Conservation (phyloP, 2,113 vertebrate species). For the Pituophis catenifer region DNA sequence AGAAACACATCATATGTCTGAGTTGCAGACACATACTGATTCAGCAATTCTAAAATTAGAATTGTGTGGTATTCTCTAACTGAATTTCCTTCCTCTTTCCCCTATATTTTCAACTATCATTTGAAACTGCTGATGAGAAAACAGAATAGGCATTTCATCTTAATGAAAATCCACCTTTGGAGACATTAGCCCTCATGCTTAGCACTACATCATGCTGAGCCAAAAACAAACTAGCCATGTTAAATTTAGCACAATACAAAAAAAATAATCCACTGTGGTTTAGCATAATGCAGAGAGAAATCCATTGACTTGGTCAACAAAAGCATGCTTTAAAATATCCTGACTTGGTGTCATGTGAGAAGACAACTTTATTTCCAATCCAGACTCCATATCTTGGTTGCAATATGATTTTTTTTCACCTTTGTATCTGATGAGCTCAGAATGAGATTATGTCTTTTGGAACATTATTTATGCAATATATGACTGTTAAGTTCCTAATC, state of each 20-base stretch:
- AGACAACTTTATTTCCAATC: not conserved
- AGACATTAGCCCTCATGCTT: not conserved
- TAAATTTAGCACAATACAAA: not conserved
- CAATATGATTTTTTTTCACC: too few relatives aligned
- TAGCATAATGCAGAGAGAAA: not conserved
- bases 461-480: not conserved
- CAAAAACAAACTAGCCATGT: not conserved
- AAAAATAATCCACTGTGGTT: not conserved
- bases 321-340: not conserved
- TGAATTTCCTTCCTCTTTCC: not conserved
- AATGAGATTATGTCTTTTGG: not conserved
- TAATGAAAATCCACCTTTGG: not conserved
- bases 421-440: not conserved
- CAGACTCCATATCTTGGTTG: not conserved
- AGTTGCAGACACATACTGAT: not conserved
- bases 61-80: not conserved
- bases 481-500: not conserved
- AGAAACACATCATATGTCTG: not conserved
- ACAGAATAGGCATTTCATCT: not conserved
- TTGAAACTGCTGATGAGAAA: not conserved
- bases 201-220: not conserved
- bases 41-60: not conserved
- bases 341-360: not conserved
- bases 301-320: not conserved
- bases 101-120: not conserved